Evolutionary conservation across 2,888 invertebrate genomes (phyloP).

Genomic region (Salticus scenicus): DNA sequence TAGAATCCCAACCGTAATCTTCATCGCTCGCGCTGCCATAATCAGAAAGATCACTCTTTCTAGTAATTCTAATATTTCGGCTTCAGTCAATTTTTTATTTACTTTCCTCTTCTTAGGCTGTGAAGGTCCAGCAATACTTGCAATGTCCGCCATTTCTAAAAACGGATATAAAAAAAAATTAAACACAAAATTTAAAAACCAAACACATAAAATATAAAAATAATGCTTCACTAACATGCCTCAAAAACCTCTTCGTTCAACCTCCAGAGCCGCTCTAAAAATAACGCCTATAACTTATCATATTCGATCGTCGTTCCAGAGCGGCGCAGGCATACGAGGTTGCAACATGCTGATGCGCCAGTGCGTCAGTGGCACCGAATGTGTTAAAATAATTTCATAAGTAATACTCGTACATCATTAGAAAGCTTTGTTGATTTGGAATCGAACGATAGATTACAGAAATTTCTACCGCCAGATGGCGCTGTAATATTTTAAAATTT

Average conservation of each 20-base stretch:
- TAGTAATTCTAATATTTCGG: not conserved
- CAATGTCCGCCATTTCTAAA: not conserved
- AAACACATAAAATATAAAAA: not conserved
- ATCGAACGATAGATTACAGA: too few relatives aligned
- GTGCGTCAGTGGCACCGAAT: too few relatives aligned
- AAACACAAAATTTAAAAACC: too few relatives aligned
- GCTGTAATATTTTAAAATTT: too few relatives aligned
- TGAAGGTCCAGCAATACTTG: not conserved
- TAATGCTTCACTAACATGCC: constrained; percentile 4
- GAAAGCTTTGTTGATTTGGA: too few relatives aligned
- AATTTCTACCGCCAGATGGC: too few relatives aligned
- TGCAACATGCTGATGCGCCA: not conserved
- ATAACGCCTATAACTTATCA: constrained; percentile 25
- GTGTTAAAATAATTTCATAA: too few relatives aligned
- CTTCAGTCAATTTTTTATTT: not conserved
- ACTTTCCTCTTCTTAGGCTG: not conserved
- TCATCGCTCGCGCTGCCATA: not conserved
- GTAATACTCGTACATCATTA: too few relatives aligned
- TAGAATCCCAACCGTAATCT: constrained; percentile 3
- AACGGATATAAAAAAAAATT: not conserved
- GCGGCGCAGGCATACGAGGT: constrained; percentile 12
- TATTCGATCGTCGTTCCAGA: constrained; percentile 23
- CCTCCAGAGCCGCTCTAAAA: constrained; percentile 17
- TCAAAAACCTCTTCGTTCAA: constrained; percentile 10
- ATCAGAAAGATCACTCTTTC: not conserved